phyloP scores from a whole-genome alignment of 2,888 invertebrate genomes.

The Coleophora deauratella region DNA sequence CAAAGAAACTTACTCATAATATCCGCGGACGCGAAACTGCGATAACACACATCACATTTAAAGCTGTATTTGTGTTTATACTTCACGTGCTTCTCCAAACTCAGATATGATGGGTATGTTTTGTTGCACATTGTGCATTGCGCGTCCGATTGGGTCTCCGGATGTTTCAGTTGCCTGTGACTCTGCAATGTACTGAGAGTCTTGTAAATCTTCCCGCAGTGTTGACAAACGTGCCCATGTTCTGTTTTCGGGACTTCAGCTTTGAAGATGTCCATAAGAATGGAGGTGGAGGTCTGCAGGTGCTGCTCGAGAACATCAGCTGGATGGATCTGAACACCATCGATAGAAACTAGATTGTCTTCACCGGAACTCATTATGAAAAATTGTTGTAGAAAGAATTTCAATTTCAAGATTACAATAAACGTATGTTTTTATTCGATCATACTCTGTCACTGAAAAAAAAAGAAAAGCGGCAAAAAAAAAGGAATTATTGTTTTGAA shows the following conservation, averaged over 20 bases:
- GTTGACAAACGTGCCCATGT: slow-evolving; percentile 49
- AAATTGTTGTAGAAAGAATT: slow-evolving; percentile 1
- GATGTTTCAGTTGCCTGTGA: slow-evolving; percentile 45
- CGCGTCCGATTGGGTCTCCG: slow-evolving; percentile 25
- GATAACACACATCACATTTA: slow-evolving; percentile 44
- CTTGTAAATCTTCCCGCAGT: slow-evolving; percentile 51
- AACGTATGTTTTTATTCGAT: not conserved
- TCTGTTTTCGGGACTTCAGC: slow-evolving; percentile 15
- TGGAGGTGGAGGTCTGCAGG: slow-evolving; percentile 34
- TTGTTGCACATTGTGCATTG: slow-evolving; percentile 42
- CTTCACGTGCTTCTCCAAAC: slow-evolving; percentile 43
- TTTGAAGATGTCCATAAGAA: slow-evolving; percentile 36
- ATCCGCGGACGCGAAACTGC: slow-evolving; percentile 29
- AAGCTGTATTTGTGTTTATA: slow-evolving; percentile 44
- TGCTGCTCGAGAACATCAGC: slow-evolving; percentile 12
- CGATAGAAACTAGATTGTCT: too few species aligned
- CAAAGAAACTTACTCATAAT: slow-evolving; percentile 14
- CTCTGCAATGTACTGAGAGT: slow-evolving; percentile 33
- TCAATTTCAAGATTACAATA: slow-evolving; percentile 18
- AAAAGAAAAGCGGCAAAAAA: too few species aligned
- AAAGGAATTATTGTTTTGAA: too few species aligned
- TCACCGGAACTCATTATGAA: too few species aligned
- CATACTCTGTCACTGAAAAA: too few species aligned
- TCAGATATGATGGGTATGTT: slow-evolving; percentile 42
- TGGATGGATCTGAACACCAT: too few species aligned